Conservation (phyloP, 2,797 vertebrate species). For the Leptatherina wallacei region DNA sequence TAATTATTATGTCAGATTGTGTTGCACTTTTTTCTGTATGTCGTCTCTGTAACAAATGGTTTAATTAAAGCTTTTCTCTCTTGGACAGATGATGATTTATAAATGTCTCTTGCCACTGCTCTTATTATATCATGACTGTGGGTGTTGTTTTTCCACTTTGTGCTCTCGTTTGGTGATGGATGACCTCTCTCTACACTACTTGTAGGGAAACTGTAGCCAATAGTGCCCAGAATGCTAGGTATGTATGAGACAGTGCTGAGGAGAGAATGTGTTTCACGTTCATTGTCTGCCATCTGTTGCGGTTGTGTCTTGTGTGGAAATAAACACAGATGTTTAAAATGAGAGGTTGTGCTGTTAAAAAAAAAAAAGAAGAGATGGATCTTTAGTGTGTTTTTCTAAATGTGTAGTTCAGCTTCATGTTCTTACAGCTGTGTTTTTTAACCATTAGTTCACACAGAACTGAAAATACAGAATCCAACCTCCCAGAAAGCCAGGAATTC, state of each 20-base stretch:
- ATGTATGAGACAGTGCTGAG: constrained; percentile 55
- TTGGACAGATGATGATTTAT: constrained; percentile 27
- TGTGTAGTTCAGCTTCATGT: not conserved
- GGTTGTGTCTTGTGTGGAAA: constrained; percentile 2
- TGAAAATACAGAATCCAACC: constrained; percentile 81
- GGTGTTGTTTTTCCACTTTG: constrained; percentile 77
- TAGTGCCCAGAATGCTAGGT: constrained; percentile 80
- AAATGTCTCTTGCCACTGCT: constrained; percentile 24
- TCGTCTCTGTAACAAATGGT: constrained; percentile 36
- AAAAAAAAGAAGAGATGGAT: not conserved
- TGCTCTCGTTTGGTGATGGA: constrained; percentile 78
- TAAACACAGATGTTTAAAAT: not conserved
- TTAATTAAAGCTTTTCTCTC: constrained; percentile 50
- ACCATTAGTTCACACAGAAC: constrained; percentile 77
- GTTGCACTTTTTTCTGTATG: constrained; percentile 13
- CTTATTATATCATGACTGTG: constrained; percentile 65
- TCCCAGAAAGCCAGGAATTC: constrained; percentile 88
- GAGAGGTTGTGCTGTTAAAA: not conserved
- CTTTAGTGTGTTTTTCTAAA: not conserved
- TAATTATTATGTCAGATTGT: constrained; percentile 45
- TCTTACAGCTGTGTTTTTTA: constrained; percentile 17
- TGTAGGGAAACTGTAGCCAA: constrained; percentile 80
- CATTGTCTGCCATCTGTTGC: constrained; percentile 4
- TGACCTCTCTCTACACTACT: constrained; percentile 50
- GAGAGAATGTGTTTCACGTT: constrained; percentile 1